A percentile compares a stretch with the other conserved stretches of the same genome.
Conservation (phyloP, 2,888 invertebrate species). For the Metalampra italica region DNA sequence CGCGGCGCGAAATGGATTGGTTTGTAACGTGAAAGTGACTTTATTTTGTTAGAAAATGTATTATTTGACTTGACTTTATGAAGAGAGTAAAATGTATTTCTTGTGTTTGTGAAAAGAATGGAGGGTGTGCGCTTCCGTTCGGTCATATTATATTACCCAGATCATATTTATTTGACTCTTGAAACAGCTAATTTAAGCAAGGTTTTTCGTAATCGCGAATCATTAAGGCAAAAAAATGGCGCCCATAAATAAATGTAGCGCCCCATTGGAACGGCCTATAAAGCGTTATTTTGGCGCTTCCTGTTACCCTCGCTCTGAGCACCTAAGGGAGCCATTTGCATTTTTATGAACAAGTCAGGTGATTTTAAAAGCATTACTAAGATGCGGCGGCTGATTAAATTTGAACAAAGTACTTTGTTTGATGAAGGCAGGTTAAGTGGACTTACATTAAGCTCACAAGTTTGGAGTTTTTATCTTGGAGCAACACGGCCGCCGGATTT, state of each 20-base stretch:
- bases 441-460: not conserved
- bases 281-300: slow-evolving; percentile 30
- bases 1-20: slow-evolving; percentile 13
- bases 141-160: too few relatives aligned
- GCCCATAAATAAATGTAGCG: slow-evolving; percentile 35
- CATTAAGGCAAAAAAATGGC: slow-evolving; percentile 31
- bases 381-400: slow-evolving; percentile 15
- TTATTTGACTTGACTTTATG: not conserved
- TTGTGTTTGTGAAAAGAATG: not conserved
- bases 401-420: slow-evolving; percentile 13
- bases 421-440: not conserved
- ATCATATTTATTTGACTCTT: too few relatives aligned
- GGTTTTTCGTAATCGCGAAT: slow-evolving; percentile 24
- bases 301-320: slow-evolving; percentile 26
- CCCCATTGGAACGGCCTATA: slow-evolving; percentile 30
- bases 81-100: not conserved
- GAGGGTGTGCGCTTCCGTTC: slow-evolving; percentile 1
- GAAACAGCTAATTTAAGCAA: slow-evolving; percentile 7
- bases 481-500: too few relatives aligned
- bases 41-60: slow-evolving; percentile 1
- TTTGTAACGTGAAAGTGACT: slow-evolving; percentile 8
- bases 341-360: slow-evolving; percentile 42
- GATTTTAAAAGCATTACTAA: slow-evolving; percentile 25
- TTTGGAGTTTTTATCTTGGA: not conserved
- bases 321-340: slow-evolving; percentile 37